Conservation (phyloP, 2,113 vertebrate genomes). For the Turnix velox region DNA sequence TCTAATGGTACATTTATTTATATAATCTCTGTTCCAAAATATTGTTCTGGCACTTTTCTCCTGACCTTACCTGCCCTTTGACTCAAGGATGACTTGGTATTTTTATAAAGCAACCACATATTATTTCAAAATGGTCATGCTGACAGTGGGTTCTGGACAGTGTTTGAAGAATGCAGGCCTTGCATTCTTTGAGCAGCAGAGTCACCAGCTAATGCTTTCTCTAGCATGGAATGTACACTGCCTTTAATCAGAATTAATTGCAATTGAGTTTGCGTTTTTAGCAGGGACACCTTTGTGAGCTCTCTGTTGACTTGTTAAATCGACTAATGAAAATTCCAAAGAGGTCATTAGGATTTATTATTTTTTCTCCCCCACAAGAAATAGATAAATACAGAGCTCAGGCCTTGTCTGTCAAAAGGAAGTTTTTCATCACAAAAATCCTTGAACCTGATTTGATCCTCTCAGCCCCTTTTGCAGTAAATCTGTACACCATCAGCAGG, state of each 20-base stretch:
- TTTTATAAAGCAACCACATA: not conserved
- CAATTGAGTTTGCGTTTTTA: not conserved
- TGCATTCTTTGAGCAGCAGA: not conserved
- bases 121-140: not conserved
- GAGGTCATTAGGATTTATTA: not conserved
- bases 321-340: not conserved
- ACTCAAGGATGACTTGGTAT: not conserved
- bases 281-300: not conserved
- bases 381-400: conserved; percentile 10
- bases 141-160: conserved; percentile 1
- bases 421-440: conserved; percentile 82
- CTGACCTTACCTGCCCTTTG: not conserved
- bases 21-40: not conserved
- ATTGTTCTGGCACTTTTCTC: not conserved
- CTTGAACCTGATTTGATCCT: conserved; percentile 79
- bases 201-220: not conserved
- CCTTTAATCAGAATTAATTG: not conserved
- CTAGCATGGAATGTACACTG: not conserved
- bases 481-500: conserved; percentile 77
- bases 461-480: conserved; percentile 68
- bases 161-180: not conserved
- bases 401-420: conserved; percentile 74
- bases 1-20: not conserved
- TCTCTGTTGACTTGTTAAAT: not conserved
- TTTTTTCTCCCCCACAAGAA: not conserved